A percentile compares a stretch with the other conserved stretches of the same genome.
phyloP scores from a whole-genome alignment of 2,888 invertebrate species.

The Trichopria drosophilae region DNA sequence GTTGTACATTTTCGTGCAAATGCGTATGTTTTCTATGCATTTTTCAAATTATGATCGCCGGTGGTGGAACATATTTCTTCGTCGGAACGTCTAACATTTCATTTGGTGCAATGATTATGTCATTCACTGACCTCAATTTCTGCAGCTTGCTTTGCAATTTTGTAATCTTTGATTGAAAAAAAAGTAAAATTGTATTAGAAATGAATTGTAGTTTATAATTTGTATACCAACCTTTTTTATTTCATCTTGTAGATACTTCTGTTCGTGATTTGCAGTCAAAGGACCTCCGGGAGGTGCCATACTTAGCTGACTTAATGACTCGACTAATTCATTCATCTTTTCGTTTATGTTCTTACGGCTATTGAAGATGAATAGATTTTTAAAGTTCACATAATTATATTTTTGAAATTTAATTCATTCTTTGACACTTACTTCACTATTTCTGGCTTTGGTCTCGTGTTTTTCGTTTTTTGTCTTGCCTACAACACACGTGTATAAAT shows the following conservation, averaged over 20 bases:
- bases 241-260: conserved; percentile 62
- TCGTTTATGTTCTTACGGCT: too few species aligned
- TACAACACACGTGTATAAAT: too few species aligned
- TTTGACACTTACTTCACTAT: too few species aligned
- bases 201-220: conserved; percentile 8
- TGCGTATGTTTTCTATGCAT: too few species aligned
- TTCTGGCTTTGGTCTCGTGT: too few species aligned
- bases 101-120: conserved; percentile 29
- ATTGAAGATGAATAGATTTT: too few species aligned
- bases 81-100: conserved; percentile 1
- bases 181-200: conserved; percentile 31
- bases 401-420: too few species aligned
- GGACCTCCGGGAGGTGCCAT: conserved; percentile 19
- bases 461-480: too few species aligned
- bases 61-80: conserved; percentile 17
- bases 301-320: conserved; percentile 52
- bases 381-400: too few species aligned
- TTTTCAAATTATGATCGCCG: conserved; percentile 35
- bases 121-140: conserved; percentile 56
- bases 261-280: conserved; percentile 60
- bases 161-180: conserved; percentile 61
- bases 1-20: too few species aligned
- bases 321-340: conserved; percentile 54
- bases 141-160: conserved; percentile 63
- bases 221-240: conserved; percentile 64